Evolutionary conservation across 2,797 vertebrate species (phyloP).

Genomic region (Tokudaia tokunoshimensis): DNA sequence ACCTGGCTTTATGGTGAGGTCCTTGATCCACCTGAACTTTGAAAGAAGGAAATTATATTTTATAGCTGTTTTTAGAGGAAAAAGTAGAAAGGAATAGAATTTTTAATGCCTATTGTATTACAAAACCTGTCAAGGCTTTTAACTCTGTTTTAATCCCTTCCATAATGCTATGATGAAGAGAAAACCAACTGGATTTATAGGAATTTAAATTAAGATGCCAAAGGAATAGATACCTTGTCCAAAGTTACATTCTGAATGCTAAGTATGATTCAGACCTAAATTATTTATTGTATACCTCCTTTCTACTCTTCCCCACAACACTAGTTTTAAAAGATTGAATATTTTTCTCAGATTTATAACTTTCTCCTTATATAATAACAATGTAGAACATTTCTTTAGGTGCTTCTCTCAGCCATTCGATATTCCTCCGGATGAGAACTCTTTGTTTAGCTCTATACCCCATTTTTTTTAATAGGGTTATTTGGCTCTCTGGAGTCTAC

Average conservation of each 20-base stretch:
- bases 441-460: too few species aligned
- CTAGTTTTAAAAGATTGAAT: slow-evolving; percentile 15
- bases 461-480: too few species aligned
- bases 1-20: too few species aligned
- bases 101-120: background rate
- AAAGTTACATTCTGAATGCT: background rate
- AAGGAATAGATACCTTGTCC: background rate
- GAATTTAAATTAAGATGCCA: slow-evolving; percentile 9
- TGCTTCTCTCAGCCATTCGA: too few species aligned
- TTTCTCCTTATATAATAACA: too few species aligned
- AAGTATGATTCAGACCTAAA: background rate
- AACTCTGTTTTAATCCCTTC: background rate
- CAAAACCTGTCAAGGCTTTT: background rate
- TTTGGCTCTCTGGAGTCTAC: too few species aligned
- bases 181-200: background rate
- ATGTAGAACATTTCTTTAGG: too few species aligned
- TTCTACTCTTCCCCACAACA: background rate
- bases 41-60: background rate
- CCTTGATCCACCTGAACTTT: background rate
- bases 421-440: too few species aligned
- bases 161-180: background rate
- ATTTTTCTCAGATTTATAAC: too few species aligned
- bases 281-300: background rate
- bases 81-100: slow-evolving; percentile 3
- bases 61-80: background rate